Evolutionary conservation across 2,888 invertebrate species (phyloP), one percentile per base, ranked within the genome.

Genomic region (Leptothorax acervorum): DNA sequence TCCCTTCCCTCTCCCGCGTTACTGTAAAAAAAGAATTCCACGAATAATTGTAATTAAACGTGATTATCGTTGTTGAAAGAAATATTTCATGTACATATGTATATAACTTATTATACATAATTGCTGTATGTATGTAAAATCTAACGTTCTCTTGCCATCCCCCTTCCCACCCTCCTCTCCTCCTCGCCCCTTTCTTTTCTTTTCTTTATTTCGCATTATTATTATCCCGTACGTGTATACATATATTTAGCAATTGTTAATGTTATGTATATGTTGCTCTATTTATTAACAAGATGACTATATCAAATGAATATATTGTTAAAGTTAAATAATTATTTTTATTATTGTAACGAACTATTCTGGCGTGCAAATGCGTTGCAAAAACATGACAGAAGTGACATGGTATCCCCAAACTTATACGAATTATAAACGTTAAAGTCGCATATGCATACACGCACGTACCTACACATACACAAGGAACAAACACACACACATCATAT

Each of bases 231-330:
- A 90, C 86, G 85, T 92, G 92, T 92, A 91, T 90, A 92, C 91
- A 91, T 90, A 91, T 90, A 91, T 90, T 92, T 90, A 90, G 89
- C 91, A 90, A 90, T 89, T 87, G 93, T 93, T 93, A 93, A 94
- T 94, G 93, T 94, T 93, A 94, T 94, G 94, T 94, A 94, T 94
- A 94, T 94, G 93, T 93, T 94, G 93, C 91, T 94, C 93, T 94
- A 94, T 94, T 94, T 94, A 94, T 94, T 94, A 94, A 94, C 93
- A 94, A 90, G 91, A 76, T 89, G 87, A 90, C 90, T 91, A 91
- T 89, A 91, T 89, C 91, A 92, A 92, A 82, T 90, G 91, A 90
- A 92, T 91, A 93, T 93, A 93, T 92, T 93, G 94, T 93, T 93
- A 92, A 93, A 93, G 89, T 91, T 92, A 92, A 93, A 93, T 91